A percentile compares a stretch with the other conserved stretches of the same genome.
Evolutionary conservation across 2,888 invertebrate genomes (phyloP).

Genomic region (Timandra comae): DNA sequence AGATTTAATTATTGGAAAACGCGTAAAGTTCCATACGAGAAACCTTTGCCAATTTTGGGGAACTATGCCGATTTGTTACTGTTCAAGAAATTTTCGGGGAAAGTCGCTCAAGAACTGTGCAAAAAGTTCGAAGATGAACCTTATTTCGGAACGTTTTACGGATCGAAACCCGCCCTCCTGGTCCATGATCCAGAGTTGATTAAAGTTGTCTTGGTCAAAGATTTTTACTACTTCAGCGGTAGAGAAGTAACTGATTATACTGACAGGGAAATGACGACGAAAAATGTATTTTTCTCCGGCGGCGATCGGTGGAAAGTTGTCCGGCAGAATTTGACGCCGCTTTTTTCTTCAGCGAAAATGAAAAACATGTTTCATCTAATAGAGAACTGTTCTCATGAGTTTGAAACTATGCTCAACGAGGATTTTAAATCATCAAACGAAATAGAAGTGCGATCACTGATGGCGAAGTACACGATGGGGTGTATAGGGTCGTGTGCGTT

Average conservation of each 20-base stretch:
- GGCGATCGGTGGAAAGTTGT: constrained; percentile 53
- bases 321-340: constrained; percentile 47
- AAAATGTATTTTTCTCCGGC: constrained; percentile 37
- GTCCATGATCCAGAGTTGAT: constrained; percentile 45
- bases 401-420: constrained; percentile 37
- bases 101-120: constrained; percentile 35
- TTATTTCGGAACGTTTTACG: constrained; percentile 46
- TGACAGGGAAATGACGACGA: constrained; percentile 33
- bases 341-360: constrained; percentile 54
- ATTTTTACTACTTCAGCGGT: constrained; percentile 51
- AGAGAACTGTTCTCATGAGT: constrained; percentile 29
- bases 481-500: constrained; percentile 45
- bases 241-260: constrained; percentile 39
- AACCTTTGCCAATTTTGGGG: constrained; percentile 41
- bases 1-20: constrained; percentile 45
- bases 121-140: constrained; percentile 37
- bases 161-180: constrained; percentile 49
- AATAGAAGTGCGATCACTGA: constrained; percentile 30
- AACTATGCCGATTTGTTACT: constrained; percentile 42
- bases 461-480: constrained; percentile 47
- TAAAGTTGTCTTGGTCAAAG: constrained; percentile 44
- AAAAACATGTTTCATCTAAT: constrained; percentile 56
- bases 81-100: constrained; percentile 27
- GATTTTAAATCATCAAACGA: constrained; percentile 18
- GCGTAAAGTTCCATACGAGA: constrained; percentile 32